These are phyloP conservation scores for Margarornis squamiger DNA, from an alignment of 2,797 vertebrate genomes.

Conservation along the genomic window DNA sequence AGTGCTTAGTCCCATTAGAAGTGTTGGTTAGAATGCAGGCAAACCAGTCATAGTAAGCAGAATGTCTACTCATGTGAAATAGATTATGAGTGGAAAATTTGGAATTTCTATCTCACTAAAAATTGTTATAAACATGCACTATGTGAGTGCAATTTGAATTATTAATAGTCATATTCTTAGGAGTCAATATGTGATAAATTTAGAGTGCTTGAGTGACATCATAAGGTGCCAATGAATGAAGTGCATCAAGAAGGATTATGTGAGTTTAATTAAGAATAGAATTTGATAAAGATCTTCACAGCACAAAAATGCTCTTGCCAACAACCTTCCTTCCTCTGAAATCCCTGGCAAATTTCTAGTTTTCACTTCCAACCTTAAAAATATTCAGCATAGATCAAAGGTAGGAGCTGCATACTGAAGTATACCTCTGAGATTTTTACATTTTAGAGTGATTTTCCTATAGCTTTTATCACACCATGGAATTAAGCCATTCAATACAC, in stretches of 20 bases:
- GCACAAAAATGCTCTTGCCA: not conserved
- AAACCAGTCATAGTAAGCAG: not conserved
- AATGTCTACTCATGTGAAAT: not conserved
- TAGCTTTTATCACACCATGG: not conserved
- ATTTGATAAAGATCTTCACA: not conserved
- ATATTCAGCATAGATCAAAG: not conserved
- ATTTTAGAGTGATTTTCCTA: not conserved
- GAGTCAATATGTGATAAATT: conserved; percentile 1
- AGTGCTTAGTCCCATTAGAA: not conserved
- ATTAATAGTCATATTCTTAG: not conserved
- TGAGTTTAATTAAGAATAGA: conserved; percentile 40
- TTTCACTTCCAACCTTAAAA: conserved; percentile 1
- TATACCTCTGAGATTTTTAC: not conserved
- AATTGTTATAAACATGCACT: not conserved
- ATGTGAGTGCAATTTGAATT: conserved; percentile 19
- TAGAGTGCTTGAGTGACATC: not conserved
- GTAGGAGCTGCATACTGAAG: not conserved
- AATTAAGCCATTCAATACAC: conserved; percentile 26
- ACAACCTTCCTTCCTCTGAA: not conserved
- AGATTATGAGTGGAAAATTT: not conserved
- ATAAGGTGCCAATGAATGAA: conserved; percentile 9
- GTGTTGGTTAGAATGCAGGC: not conserved
- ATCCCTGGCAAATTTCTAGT: not conserved
- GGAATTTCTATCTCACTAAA: not conserved
- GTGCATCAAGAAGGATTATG: not conserved